Conservation (phyloP, 2,888 invertebrate genomes). For the Drosophila anomalata region DNA sequence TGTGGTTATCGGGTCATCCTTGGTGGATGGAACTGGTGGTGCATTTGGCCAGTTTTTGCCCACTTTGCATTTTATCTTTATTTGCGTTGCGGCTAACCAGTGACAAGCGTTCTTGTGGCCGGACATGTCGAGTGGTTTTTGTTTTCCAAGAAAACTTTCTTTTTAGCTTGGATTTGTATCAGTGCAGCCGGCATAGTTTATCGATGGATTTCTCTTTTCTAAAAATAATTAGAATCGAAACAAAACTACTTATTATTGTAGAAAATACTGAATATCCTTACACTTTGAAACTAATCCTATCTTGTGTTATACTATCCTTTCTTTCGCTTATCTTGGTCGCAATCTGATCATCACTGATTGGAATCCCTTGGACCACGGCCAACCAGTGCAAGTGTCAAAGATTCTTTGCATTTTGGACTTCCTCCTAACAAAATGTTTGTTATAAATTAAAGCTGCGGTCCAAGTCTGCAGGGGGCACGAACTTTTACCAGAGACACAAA, state of each 20-base stretch:
- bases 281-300: not conserved
- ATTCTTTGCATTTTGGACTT: slow-evolving; percentile 12
- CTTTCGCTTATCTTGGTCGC: not conserved
- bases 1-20: slow-evolving; percentile 30
- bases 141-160: slow-evolving; percentile 58
- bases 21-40: slow-evolving; percentile 4
- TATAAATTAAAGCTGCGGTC: slow-evolving; percentile 44
- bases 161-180: slow-evolving; percentile 4
- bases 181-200: not conserved
- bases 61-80: slow-evolving; percentile 60
- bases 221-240: not conserved
- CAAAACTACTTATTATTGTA: not conserved
- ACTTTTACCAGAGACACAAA: slow-evolving; percentile 34
- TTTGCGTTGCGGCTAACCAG: slow-evolving; percentile 69
- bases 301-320: not conserved
- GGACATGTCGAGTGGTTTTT: slow-evolving; percentile 47
- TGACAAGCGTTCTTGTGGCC: slow-evolving; percentile 52
- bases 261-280: not conserved
- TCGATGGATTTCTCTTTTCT: not conserved
- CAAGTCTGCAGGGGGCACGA: slow-evolving; percentile 29
- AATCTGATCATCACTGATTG: not conserved
- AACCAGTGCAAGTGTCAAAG: slow-evolving; percentile 42
- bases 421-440: slow-evolving; percentile 28
- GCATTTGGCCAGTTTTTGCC: slow-evolving; percentile 43
- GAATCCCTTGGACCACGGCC: slow-evolving; percentile 22